These are phyloP conservation scores for Artibeus jamaicensis DNA, from an alignment of 2,797 vertebrate genomes.

Conservation along the genomic window DNA sequence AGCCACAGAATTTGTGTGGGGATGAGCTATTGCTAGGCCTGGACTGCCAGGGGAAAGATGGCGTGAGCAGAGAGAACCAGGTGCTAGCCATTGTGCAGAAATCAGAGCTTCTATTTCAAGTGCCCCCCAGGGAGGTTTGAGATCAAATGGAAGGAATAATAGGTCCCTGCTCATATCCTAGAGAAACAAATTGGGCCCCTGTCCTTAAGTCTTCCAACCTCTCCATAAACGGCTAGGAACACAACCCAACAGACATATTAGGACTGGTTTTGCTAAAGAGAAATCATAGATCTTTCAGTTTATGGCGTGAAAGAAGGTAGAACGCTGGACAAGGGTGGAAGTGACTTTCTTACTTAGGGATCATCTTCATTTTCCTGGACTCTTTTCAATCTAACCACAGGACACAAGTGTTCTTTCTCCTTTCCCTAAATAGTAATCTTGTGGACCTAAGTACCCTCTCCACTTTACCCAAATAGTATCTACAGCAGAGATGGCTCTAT, in stretches of 20 bases:
- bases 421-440: not conserved
- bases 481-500: not conserved
- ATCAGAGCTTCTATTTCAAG: not conserved
- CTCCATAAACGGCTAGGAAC: not conserved
- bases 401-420: not conserved
- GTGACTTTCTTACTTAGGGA: not conserved
- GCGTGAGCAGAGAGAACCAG: not conserved
- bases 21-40: not conserved
- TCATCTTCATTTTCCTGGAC: not conserved
- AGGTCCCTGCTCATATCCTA: not conserved
- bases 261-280: not conserved
- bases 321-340: not conserved
- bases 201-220: not conserved
- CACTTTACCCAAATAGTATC: not conserved
- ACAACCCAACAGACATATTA: not conserved
- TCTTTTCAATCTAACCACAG: not conserved
- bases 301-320: not conserved
- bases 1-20: not conserved
- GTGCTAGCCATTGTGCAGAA: not conserved
- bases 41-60: not conserved
- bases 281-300: not conserved
- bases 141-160: accelerated
- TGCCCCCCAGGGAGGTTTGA: not conserved
- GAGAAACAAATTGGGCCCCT: not conserved
- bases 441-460: not conserved